A percentile compares a stretch with the other conserved stretches of the same genome.
phyloP scores from a whole-genome alignment of 2,888 invertebrate species.

The Hemicrepidius hirtus region DNA sequence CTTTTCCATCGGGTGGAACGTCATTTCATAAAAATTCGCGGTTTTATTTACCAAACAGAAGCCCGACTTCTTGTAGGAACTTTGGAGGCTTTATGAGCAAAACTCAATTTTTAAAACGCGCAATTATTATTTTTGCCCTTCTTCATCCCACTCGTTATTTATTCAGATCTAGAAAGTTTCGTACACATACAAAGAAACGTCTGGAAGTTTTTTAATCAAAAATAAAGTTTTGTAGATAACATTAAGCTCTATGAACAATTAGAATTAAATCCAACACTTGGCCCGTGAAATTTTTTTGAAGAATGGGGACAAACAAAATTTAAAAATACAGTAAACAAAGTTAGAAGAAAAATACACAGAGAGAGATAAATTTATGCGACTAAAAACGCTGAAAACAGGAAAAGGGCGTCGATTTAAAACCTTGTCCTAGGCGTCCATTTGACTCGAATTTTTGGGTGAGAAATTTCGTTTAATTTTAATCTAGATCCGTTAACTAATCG shows the following conservation, averaged over 20 bases:
- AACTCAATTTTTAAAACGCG: conserved; percentile 29
- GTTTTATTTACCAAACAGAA: conserved; percentile 24
- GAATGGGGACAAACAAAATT: background rate
- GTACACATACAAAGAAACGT: background rate
- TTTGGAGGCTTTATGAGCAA: background rate
- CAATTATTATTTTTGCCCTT: conserved; percentile 23
- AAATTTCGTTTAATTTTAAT: background rate
- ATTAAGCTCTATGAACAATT: background rate
- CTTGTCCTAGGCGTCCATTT: background rate
- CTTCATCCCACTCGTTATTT: conserved; percentile 13
- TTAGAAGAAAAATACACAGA: background rate
- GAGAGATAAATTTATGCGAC: background rate
- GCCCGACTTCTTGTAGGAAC: background rate
- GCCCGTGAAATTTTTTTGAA: background rate
- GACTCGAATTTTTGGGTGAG: background rate
- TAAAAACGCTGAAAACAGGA: background rate
- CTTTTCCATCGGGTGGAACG: background rate
- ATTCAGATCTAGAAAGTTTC: conserved; percentile 17
- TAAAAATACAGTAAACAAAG: conserved; percentile 14
- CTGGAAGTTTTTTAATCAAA: conserved; percentile 20
- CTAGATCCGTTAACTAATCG: conserved; percentile 3
- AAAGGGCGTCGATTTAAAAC: background rate
- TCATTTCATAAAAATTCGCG: conserved; percentile 11
- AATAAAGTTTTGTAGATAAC: conserved; percentile 4
- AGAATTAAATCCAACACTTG: no score